Conservation (phyloP, 2,113 vertebrate genomes). For the Emberiza fucata region DNA sequence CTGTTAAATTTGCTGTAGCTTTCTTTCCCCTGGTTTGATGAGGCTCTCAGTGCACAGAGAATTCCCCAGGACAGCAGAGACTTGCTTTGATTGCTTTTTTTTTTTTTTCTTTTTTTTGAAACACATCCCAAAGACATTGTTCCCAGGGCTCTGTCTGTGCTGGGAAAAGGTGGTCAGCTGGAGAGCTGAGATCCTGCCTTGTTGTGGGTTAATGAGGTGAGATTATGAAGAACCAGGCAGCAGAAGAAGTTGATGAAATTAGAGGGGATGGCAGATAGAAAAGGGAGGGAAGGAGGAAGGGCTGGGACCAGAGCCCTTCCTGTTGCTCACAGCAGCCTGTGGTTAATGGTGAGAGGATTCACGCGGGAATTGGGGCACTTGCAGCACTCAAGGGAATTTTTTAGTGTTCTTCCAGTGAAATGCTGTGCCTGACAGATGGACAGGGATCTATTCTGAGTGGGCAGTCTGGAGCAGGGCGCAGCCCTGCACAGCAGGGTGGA, state of each 20-base stretch:
- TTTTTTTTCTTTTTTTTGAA: slow-evolving; percentile 47
- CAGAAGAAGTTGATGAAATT: background rate
- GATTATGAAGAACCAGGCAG: background rate
- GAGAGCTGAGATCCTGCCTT: background rate
- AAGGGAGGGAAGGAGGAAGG: slow-evolving; percentile 1
- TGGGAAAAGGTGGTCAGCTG: background rate
- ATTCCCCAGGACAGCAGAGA: slow-evolving; percentile 50
- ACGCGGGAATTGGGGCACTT: background rate
- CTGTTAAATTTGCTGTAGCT: slow-evolving; percentile 50
- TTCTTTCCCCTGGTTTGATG: slow-evolving; percentile 48
- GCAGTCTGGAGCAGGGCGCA: background rate
- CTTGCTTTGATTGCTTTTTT: slow-evolving; percentile 44
- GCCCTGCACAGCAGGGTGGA: background rate
- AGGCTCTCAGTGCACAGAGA: slow-evolving; percentile 37
- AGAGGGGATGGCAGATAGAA: background rate
- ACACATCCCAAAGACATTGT: background rate
- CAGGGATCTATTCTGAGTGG: background rate
- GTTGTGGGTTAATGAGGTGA: background rate
- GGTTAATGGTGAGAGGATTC: background rate
- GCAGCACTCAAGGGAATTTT: background rate
- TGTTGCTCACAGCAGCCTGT: background rate
- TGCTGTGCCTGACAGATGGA: background rate
- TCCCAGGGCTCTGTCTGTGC: background rate
- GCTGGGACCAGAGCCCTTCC: background rate
- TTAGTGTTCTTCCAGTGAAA: background rate